Conservation (phyloP, 1,140 invertebrate genomes). For the Delia radicum region DNA sequence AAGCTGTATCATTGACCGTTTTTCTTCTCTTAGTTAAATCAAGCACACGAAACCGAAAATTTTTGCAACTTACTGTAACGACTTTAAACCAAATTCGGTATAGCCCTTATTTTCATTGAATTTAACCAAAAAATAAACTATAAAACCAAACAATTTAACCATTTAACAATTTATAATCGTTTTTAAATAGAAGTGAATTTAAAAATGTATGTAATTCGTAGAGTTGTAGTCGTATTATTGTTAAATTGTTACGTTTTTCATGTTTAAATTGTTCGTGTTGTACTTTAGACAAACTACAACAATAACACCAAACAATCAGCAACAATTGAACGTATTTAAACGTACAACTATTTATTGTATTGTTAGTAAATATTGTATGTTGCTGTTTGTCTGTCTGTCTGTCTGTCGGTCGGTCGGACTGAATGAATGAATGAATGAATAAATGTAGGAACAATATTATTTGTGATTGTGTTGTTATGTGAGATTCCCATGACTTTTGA, state of each 20-base stretch:
- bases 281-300: background rate
- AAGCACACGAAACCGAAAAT: no score
- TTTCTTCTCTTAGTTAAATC: no score
- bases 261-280: background rate
- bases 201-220: background rate
- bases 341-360: background rate
- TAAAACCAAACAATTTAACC: background rate
- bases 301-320: background rate
- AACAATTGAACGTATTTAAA: background rate
- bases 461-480: background rate
- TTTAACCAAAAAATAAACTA: background rate
- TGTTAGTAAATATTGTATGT: background rate
- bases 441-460: no score
- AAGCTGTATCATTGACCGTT: no score
- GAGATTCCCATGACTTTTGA: constrained; percentile 3
- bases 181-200: background rate
- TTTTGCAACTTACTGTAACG: background rate
- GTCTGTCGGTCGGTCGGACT: background rate
- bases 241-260: background rate
- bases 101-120: background rate
- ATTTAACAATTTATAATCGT: background rate
- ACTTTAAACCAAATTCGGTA: background rate
- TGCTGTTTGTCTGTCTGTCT: background rate
- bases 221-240: background rate
- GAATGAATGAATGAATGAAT: background rate